Evolutionary conservation across 1,140 invertebrate genomes (phyloP).

Genomic region (Scaptomyza graminum): DNA sequence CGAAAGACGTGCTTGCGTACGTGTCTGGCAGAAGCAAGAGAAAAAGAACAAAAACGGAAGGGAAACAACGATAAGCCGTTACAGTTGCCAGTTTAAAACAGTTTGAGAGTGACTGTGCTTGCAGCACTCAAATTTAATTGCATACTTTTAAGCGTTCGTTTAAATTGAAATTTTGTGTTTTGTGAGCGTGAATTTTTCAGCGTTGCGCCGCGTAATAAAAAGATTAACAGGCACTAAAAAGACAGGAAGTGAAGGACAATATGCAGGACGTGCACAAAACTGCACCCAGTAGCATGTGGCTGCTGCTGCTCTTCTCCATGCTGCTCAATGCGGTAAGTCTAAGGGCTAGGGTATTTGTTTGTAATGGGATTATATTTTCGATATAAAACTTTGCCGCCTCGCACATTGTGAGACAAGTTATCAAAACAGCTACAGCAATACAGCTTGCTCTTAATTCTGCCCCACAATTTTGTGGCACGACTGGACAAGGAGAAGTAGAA

Average conservation of each 20-base stretch:
- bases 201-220: constrained; percentile 19
- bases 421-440: constrained; percentile 27
- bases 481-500: neutral
- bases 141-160: constrained; percentile 32
- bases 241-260: constrained; percentile 20
- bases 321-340: constrained; percentile 76
- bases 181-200: constrained; percentile 2
- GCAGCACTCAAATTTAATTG: constrained; percentile 20
- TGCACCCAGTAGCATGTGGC: constrained; percentile 66
- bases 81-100: constrained; percentile 55
- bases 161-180: constrained; percentile 28
- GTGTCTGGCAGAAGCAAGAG: constrained; percentile 17
- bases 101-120: constrained; percentile 36
- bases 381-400: constrained; percentile 37
- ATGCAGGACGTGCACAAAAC: constrained; percentile 72
- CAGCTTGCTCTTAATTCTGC: constrained; percentile 21
- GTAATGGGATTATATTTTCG: constrained; percentile 66
- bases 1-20: constrained; percentile 60
- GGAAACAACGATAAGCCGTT: constrained; percentile 44
- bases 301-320: constrained; percentile 68
- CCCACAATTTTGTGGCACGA: constrained; percentile 26
- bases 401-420: constrained; percentile 13
- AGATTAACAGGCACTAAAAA: constrained; percentile 34
- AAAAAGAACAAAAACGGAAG: neutral
- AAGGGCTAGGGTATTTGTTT: no score